Base-by-base conservation (phyloP, 2,888 invertebrate genomes). In the Argynnis bischoffii region DNA sequence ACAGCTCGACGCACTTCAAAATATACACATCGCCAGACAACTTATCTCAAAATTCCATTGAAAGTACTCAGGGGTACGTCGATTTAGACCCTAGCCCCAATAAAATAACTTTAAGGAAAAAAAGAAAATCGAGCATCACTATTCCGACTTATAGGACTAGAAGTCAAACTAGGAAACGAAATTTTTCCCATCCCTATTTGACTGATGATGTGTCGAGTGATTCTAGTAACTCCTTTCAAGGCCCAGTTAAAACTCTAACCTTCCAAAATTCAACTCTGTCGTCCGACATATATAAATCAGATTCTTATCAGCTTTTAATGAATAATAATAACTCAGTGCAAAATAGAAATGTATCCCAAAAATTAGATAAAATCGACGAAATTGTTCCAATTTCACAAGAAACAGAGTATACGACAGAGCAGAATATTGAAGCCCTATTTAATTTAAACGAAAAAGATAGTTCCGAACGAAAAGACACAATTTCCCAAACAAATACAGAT, bases 31-130 rank as follows among this genome's bases (percentile, higher is more conserved):
- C 81, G 21, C 80, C 81, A 21, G 78, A 78, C 46, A 74, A 69
- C 31, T 21, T 71, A 47, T 76, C 80, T 6, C 66, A 72, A 18
- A 73, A 81, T 56, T 85, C 86, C 1, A 66, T 84, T 57, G 89
- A 89, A 53, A 89, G 86, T 71, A 84, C 82, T n/a, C 86, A 86
- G 74, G 89, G 87, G 2, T 90, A 91, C 72, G 83, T 84, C 77
- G 89, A 90, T 67, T 86, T 91, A 0, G 89, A 90, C 66, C 51
- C 73, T 3, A 90, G 86, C 72, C 85, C 83, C 0, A 54, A 77
- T 2, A 79, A 76, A 66, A 55, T 74, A 1, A 72, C 72, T 54
- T 46, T 71, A 5, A 82, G 76, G 72, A 82, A 80, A 70, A 88
- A 82, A 74, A 80, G 77, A 72, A 82, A 77, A 66, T 55, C 76